Evolutionary conservation across 2,888 invertebrate species (phyloP).

Genomic region (Tribolium freemani): DNA sequence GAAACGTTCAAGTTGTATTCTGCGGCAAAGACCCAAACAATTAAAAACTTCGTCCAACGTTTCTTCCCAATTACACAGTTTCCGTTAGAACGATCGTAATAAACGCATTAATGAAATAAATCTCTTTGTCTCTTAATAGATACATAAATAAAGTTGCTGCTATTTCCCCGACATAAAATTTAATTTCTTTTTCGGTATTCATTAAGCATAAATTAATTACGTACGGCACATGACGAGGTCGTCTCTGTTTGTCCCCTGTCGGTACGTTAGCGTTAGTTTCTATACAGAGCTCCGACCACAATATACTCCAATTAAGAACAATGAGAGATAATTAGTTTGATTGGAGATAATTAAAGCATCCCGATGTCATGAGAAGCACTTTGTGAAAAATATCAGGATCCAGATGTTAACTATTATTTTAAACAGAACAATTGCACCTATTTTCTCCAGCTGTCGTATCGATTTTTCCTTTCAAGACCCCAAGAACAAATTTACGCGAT

Average conservation of each 20-base stretch:
- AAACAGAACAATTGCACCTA: too few relatives aligned
- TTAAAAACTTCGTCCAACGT: constrained; percentile 7
- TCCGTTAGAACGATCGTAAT: neutral
- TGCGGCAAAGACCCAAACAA: neutral
- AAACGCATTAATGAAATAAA: constrained; percentile 1
- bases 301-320: constrained; percentile 59
- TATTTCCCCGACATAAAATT: too few relatives aligned
- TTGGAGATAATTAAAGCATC: constrained; percentile 50
- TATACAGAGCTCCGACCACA: constrained; percentile 49
- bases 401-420: too few relatives aligned
- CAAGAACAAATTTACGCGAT: constrained; percentile 7
- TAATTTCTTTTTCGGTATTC: too few relatives aligned
- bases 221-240: constrained; percentile 4
- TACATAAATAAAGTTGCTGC: neutral
- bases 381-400: neutral
- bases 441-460: constrained; percentile 17
- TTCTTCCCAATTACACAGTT: neutral
- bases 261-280: constrained; percentile 52
- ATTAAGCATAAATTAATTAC: neutral
- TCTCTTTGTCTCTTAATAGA: constrained; percentile 2
- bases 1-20: neutral
- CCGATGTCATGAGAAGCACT: constrained; percentile 27
- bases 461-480: constrained; percentile 42
- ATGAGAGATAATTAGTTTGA: constrained; percentile 60
- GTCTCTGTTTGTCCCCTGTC: constrained; percentile 7